A percentile compares a stretch with the other conserved stretches of the same genome.
Evolutionary conservation across 2,797 vertebrate species (phyloP).

Genomic region (Psittacula derbiana): DNA sequence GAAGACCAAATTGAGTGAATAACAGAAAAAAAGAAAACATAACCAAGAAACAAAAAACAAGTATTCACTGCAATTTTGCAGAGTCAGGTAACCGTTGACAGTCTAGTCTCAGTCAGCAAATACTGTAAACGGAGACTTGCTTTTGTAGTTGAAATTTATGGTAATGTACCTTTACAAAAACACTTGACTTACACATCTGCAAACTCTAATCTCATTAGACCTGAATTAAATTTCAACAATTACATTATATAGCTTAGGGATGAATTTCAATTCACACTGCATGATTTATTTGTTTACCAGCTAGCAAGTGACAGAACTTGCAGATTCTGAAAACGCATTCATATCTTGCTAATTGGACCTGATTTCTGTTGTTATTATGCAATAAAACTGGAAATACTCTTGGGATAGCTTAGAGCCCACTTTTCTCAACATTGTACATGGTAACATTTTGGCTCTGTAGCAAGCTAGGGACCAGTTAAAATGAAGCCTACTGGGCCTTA

Average conservation of each 20-base stretch:
- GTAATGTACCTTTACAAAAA: background rate
- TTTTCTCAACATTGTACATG: background rate
- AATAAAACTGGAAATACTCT: background rate
- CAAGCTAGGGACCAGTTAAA: background rate
- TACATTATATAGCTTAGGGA: background rate
- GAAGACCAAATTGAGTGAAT: background rate
- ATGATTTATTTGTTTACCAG: constrained; percentile 30
- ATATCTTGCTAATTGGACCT: background rate
- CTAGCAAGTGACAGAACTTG: background rate
- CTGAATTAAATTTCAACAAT: background rate
- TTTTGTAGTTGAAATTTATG: background rate
- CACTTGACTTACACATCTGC: background rate
- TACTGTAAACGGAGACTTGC: background rate
- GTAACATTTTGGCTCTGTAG: background rate
- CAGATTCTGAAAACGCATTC: background rate
- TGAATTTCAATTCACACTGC: background rate
- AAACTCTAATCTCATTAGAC: constrained; percentile 3
- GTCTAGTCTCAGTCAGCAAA: background rate
- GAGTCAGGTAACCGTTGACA: background rate
- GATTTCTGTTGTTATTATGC: background rate
- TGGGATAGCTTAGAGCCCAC: background rate
- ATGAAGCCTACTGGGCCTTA: background rate
- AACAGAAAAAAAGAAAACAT: background rate
- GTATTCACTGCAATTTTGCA: background rate
- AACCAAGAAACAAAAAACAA: background rate